Evolutionary conservation across 2,797 vertebrate genomes (phyloP).

Genomic region (Sebastes vulpes): DNA sequence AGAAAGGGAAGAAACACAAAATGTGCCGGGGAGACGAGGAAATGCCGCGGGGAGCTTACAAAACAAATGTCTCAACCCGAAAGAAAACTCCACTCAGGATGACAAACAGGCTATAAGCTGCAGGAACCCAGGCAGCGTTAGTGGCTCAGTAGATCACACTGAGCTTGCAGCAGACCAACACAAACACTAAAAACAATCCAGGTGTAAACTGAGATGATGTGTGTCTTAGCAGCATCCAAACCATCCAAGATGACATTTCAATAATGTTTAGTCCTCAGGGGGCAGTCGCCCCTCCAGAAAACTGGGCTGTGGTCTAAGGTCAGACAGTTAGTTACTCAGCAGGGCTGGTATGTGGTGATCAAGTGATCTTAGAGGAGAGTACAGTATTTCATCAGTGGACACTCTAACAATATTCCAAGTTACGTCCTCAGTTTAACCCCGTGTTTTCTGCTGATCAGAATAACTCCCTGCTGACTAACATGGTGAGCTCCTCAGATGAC

Average conservation of each 20-base stretch:
- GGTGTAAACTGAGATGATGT: slow-evolving; percentile 25
- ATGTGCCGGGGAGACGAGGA: slow-evolving; percentile 1
- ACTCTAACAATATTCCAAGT: background rate
- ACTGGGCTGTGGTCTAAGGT: slow-evolving; percentile 2
- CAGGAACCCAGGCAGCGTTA: slow-evolving; percentile 2
- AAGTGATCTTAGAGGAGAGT: background rate
- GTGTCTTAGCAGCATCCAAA: slow-evolving; percentile 32
- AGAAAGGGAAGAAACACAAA: slow-evolving; percentile 11
- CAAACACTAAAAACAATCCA: slow-evolving; percentile 25
- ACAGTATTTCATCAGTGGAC: slow-evolving; percentile 1
- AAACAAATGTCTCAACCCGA: slow-evolving; percentile 28
- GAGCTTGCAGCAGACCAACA: slow-evolving; percentile 18
- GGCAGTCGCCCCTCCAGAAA: background rate
- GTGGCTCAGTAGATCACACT: slow-evolving; percentile 15
- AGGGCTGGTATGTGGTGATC: slow-evolving; percentile 2
- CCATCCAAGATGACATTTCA: slow-evolving; percentile 36
- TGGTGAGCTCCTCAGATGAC: background rate
- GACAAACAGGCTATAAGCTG: slow-evolving; percentile 31
- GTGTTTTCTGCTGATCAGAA: background rate
- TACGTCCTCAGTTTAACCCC: background rate
- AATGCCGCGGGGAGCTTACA: background rate
- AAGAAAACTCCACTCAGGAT: slow-evolving; percentile 26
- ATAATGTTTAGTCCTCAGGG: slow-evolving; percentile 12
- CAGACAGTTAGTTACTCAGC: background rate
- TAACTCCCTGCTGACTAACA: background rate